phyloP scores from a whole-genome alignment of 2,113 vertebrate species.

The Sturnira hondurensis region DNA sequence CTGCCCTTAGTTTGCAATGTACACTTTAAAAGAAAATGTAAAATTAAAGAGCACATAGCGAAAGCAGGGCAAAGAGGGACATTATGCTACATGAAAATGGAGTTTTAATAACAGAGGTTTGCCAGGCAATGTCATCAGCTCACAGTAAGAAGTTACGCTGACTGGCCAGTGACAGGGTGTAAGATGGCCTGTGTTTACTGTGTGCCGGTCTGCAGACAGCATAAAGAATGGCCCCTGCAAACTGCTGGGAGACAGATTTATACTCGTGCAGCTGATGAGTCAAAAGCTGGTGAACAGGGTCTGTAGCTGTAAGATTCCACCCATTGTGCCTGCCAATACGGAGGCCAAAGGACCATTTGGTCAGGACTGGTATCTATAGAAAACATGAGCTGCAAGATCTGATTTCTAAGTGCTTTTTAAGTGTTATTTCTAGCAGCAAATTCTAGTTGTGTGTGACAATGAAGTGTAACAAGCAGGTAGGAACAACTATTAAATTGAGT shows the following conservation, averaged over 20 bases:
- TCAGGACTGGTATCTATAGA: background rate
- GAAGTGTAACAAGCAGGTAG: background rate
- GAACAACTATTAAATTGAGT: background rate
- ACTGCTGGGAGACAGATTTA: background rate
- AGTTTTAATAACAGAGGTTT: background rate
- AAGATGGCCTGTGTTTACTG: background rate
- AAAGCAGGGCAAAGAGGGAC: background rate
- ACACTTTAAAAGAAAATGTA: background rate
- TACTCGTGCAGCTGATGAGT: background rate
- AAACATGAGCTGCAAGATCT: background rate
- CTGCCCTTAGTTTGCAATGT: background rate
- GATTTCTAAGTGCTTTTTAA: background rate
- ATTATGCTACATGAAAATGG: background rate
- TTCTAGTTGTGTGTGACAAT: background rate
- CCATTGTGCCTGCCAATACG: background rate
- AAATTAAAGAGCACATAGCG: background rate
- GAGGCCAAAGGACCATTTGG: background rate
- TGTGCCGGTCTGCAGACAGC: background rate
- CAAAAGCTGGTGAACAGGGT: background rate
- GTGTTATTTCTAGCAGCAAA: background rate
- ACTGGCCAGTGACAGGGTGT: background rate
- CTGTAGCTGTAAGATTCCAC: rapidly evolving
- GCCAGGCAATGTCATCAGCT: background rate
- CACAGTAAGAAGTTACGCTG: background rate
- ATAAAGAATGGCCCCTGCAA: background rate